Percentiles rank a stretch among this genome's conserved stretches.
phyloP scores from a whole-genome alignment of 2,888 invertebrate genomes.

The Galeopsomyia nigrocyanea region DNA sequence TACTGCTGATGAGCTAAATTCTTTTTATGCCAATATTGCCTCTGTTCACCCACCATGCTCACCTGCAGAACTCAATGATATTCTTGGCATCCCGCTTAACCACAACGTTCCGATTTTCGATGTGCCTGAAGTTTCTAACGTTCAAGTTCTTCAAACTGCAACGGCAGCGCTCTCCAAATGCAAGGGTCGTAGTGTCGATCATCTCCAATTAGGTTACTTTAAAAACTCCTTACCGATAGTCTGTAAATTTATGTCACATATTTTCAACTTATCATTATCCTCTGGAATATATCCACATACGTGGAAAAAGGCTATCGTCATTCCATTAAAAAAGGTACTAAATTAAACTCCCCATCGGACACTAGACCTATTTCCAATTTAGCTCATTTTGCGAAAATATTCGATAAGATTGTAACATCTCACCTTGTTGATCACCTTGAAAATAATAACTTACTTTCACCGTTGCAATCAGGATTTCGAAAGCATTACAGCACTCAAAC shows the following conservation, averaged over 20 bases:
- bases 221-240: background rate
- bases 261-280: background rate
- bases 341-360: background rate
- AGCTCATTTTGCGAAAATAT: too few species aligned
- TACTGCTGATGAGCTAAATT: background rate
- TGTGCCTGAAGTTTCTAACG: background rate
- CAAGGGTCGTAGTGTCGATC: slow-evolving; percentile 6
- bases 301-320: background rate
- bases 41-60: background rate
- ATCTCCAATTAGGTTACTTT: background rate
- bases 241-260: background rate
- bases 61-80: background rate
- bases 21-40: background rate
- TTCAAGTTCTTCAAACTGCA: background rate
- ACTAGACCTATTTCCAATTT: background rate
- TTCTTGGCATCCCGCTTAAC: background rate
- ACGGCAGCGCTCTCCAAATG: background rate
- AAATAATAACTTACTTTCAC: too few species aligned
- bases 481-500: too few species aligned
- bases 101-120: background rate
- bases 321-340: background rate
- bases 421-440: too few species aligned
- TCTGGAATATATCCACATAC: background rate
- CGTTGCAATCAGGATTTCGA: too few species aligned
- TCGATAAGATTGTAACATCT: too few species aligned